phyloP scores from a whole-genome alignment of 2,888 invertebrate genomes.

The Lithosia quadra region DNA sequence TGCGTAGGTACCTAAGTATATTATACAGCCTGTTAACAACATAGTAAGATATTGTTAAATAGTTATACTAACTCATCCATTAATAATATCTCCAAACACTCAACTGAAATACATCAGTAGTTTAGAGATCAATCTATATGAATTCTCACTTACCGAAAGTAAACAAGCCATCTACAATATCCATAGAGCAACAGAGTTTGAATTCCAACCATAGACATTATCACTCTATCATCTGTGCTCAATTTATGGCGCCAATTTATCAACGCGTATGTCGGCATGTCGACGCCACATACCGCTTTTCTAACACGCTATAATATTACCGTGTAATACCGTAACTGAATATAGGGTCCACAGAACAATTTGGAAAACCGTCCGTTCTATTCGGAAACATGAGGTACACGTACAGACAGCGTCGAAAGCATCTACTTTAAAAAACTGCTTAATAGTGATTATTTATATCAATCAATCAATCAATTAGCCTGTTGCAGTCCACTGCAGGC shows the following conservation, averaged over 20 bases:
- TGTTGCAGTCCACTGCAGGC: too few relatives aligned
- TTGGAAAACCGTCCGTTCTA: background rate
- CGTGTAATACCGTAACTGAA: slow-evolving; percentile 19
- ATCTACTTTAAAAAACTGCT: too few relatives aligned
- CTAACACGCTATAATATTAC: slow-evolving; percentile 14
- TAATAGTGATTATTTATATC: too few relatives aligned
- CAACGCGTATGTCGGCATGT: slow-evolving; percentile 24
- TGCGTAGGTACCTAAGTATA: background rate
- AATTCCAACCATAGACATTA: slow-evolving; percentile 31
- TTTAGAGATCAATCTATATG: background rate
- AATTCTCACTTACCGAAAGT: slow-evolving; percentile 1
- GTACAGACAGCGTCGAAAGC: too few relatives aligned
- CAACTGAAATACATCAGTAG: background rate
- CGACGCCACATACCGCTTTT: slow-evolving; percentile 20
- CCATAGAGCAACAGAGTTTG: slow-evolving; percentile 16
- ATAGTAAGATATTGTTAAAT: background rate
- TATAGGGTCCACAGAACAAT: slow-evolving; percentile 11
- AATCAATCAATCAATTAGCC: too few relatives aligned
- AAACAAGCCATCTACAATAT: slow-evolving; percentile 21
- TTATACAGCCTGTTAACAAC: background rate
- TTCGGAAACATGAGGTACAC: background rate
- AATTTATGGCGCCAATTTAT: slow-evolving; percentile 43
- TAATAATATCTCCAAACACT: background rate
- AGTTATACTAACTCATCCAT: background rate
- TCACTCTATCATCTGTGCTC: slow-evolving; percentile 40